Percentiles rank a stretch among this genome's conserved stretches.
These are phyloP conservation scores for Centropus unirufus DNA, from an alignment of 2,113 vertebrate genomes.

Conservation along the genomic window DNA sequence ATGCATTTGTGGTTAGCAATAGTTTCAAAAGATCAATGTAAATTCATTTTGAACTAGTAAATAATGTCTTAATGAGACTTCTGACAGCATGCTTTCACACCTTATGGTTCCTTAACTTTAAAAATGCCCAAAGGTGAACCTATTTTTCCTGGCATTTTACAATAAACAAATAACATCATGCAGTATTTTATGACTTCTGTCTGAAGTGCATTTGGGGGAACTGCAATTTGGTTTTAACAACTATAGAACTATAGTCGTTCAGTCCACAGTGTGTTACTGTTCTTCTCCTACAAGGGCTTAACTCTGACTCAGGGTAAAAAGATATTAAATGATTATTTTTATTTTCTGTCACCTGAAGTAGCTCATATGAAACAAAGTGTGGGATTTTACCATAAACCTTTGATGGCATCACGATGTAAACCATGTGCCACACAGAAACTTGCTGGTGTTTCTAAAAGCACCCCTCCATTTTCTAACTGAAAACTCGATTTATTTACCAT, in stretches of 20 bases:
- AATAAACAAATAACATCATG: constrained; percentile 55
- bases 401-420: background rate
- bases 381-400: background rate
- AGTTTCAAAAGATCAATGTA: constrained; percentile 84
- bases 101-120: constrained; percentile 70
- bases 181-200: constrained; percentile 72
- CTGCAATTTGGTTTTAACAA: constrained; percentile 44
- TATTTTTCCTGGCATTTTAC: constrained; percentile 45
- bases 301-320: background rate
- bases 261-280: constrained; percentile 50
- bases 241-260: background rate
- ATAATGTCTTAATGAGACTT: constrained; percentile 81
- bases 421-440: background rate
- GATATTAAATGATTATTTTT: background rate
- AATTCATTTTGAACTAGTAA: constrained; percentile 82
- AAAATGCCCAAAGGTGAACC: constrained; percentile 64
- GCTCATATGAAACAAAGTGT: background rate
- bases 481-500: background rate
- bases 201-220: constrained; percentile 59
- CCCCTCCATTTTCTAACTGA: background rate
- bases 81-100: constrained; percentile 78
- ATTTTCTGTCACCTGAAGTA: background rate
- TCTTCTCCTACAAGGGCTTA: constrained; percentile 10
- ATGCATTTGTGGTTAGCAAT: constrained; percentile 85
- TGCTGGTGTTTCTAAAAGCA: background rate